A percentile compares a stretch with the other conserved stretches of the same genome.
Conservation (phyloP, 2,888 invertebrate genomes). For the Dicyrtomina minuta region DNA sequence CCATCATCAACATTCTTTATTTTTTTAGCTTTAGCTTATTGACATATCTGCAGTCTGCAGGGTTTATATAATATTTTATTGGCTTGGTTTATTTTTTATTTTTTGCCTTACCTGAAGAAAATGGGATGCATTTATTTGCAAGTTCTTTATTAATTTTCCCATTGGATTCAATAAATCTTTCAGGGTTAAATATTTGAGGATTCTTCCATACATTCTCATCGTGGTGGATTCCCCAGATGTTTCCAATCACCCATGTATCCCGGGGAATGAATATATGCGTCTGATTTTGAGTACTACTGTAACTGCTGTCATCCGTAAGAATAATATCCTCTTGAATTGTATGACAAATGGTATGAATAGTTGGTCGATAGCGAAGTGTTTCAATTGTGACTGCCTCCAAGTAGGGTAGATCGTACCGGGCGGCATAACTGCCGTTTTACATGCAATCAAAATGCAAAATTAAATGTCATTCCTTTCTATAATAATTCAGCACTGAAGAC, state of each 20-base stretch:
- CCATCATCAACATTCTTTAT: no score
- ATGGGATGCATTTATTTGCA: neutral
- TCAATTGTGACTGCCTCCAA: constrained; percentile 10
- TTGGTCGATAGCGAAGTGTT: constrained; percentile 7
- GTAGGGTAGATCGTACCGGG: constrained; percentile 10
- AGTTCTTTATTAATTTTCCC: constrained; percentile 9
- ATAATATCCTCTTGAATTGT: constrained; percentile 2
- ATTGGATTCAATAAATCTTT: neutral
- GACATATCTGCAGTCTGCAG: no score
- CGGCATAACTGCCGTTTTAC: neutral
- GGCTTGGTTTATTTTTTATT: neutral
- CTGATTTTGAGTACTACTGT: neutral
- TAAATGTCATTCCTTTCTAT: no score
- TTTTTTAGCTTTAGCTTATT: no score
- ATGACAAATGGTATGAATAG: constrained; percentile 10
- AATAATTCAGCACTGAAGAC: no score
- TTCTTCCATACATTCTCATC: constrained; percentile 7
- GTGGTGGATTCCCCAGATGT: constrained; percentile 10
- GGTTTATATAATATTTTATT: no score
- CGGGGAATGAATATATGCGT: neutral
- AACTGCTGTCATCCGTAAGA: no score
- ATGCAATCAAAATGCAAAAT: neutral
- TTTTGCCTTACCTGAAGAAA: constrained; percentile 2
- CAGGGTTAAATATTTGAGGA: constrained; percentile 6
- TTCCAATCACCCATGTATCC: neutral